These are phyloP conservation scores for Acestrorhynchus altus DNA, from an alignment of 2,797 vertebrate species.

Conservation along the genomic window DNA sequence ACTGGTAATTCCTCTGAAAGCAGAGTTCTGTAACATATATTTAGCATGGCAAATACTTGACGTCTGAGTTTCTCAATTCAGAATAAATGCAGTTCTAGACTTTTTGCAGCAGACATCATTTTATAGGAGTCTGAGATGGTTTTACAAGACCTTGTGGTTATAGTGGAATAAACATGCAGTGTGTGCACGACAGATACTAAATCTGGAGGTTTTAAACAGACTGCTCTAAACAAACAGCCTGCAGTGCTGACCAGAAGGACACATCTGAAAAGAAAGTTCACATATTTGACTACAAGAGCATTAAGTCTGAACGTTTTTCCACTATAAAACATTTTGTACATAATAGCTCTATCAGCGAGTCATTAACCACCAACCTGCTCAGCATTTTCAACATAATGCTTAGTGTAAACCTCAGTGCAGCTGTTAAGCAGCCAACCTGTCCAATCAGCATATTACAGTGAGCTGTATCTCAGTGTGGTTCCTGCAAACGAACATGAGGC, in stretches of 20 bases:
- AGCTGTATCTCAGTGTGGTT: neutral
- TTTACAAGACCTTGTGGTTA: slow-evolving; percentile 11
- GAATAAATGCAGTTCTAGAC: neutral
- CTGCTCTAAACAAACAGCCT: slow-evolving; percentile 4
- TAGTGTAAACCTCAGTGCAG: slow-evolving; percentile 9
- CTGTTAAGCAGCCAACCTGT: neutral
- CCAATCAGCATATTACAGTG: neutral
- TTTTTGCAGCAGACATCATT: neutral
- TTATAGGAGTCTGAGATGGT: neutral
- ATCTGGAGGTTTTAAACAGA: slow-evolving; percentile 11
- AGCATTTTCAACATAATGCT: neutral
- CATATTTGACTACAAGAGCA: neutral
- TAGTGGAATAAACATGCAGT: slow-evolving; percentile 4
- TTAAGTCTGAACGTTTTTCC: too few relatives aligned
- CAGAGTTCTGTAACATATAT: neutral
- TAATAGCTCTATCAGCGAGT: neutral
- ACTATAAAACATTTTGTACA: neutral
- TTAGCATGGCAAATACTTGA: neutral
- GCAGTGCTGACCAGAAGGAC: neutral
- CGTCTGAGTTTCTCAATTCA: neutral
- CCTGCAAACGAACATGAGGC: neutral
- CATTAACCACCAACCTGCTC: slow-evolving; percentile 12
- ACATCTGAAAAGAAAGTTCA: neutral
- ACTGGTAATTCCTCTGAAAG: neutral
- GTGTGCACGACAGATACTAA: slow-evolving; percentile 10